Percentiles rank a stretch among this genome's conserved stretches.
phyloP scores from a whole-genome alignment of 2,888 invertebrate genomes.

The Therioaphis trifolii region DNA sequence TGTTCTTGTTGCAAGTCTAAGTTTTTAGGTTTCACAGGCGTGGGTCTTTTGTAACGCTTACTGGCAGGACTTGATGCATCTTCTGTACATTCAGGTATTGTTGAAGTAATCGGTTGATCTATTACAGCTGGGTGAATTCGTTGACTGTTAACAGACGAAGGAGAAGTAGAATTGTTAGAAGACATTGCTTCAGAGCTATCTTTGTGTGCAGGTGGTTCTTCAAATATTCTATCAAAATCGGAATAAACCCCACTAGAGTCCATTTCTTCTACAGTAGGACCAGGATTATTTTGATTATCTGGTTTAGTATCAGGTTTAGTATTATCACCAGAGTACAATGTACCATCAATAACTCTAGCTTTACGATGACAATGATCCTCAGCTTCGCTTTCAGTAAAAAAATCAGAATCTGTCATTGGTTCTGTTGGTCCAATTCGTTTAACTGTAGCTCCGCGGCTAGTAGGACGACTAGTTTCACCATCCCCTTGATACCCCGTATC shows the following conservation, averaged over 20 bases:
- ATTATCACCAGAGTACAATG: constrained; percentile 73
- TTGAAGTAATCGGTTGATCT: background rate
- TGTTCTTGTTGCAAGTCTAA: constrained; percentile 68
- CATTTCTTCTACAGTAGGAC: constrained; percentile 82
- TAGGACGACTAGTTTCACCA: constrained; percentile 88
- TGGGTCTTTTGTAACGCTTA: constrained; percentile 52
- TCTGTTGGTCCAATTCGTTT: constrained; percentile 68
- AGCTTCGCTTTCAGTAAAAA: constrained; percentile 90
- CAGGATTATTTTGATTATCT: constrained; percentile 64
- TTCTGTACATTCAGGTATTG: constrained; percentile 34
- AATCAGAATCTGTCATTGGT: constrained; percentile 92
- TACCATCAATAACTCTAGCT: constrained; percentile 89
- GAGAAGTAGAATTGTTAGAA: constrained; percentile 51
- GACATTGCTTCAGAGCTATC: constrained; percentile 48
- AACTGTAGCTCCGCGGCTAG: constrained; percentile 80
- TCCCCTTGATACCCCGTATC: constrained; percentile 96
- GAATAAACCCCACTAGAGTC: constrained; percentile 91
- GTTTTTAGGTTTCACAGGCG: constrained; percentile 48
- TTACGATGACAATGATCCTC: constrained; percentile 77
- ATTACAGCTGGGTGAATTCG: background rate
- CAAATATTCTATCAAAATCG: constrained; percentile 79
- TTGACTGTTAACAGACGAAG: constrained; percentile 52
- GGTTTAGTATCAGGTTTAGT: constrained; percentile 61
- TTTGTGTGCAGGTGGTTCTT: constrained; percentile 57
- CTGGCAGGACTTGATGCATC: constrained; percentile 58